Conservation (phyloP, 2,797 vertebrate species). For the Macroramphosus scolopax region DNA sequence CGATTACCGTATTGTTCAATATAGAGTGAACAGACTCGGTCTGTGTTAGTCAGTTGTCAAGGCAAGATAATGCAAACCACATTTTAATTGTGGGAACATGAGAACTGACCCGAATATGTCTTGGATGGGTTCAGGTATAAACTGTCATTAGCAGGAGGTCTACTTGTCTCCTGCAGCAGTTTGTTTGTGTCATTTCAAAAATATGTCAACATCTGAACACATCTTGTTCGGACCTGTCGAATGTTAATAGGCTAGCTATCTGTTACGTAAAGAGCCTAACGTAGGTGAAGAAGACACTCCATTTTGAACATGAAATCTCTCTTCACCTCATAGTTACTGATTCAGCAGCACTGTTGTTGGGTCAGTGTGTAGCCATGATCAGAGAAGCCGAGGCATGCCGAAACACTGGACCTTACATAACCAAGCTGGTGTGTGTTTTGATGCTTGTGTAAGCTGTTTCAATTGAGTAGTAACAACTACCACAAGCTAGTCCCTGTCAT, state of each 20-base stretch:
- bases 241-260: constrained; percentile 2
- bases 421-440: constrained; percentile 55
- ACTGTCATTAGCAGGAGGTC: background rate
- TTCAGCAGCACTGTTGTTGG: constrained; percentile 50
- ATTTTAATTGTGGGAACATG: background rate
- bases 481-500: constrained; percentile 22
- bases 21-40: background rate
- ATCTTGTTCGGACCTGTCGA: background rate
- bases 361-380: constrained; percentile 48
- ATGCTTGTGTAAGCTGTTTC: constrained; percentile 65
- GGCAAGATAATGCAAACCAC: constrained; percentile 1
- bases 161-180: background rate
- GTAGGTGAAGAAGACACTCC: too few species aligned
- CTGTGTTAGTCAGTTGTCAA: background rate
- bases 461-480: constrained; percentile 35
- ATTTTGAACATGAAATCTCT: constrained; percentile 5
- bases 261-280: too few species aligned
- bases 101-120: background rate
- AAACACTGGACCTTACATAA: constrained; percentile 67
- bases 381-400: constrained; percentile 45
- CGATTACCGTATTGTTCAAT: constrained; percentile 9
- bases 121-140: background rate
- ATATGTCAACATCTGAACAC: constrained; percentile 7
- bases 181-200: constrained; percentile 8
- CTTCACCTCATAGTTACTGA: constrained; percentile 37